These are phyloP conservation scores for Drepana arcuata DNA, from an alignment of 1,140 invertebrate species.

Conservation along the genomic window DNA sequence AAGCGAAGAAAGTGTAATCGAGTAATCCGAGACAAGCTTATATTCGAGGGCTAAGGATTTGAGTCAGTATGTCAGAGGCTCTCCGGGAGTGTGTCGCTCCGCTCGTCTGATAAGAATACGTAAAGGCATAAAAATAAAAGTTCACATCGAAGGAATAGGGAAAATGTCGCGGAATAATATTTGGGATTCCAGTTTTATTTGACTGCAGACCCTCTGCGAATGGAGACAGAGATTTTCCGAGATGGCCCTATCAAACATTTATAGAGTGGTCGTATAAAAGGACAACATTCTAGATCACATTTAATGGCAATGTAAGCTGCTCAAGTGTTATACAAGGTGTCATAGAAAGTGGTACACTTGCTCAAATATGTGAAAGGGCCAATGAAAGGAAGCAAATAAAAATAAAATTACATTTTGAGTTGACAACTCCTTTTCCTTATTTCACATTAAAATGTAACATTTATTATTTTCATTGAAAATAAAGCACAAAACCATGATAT, in stretches of 20 bases:
- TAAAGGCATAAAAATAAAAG: constrained; percentile 71
- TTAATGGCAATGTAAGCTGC: no score
- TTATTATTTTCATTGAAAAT: no score
- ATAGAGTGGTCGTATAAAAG: constrained; percentile 69
- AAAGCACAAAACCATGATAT: no score
- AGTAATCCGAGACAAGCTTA: constrained; percentile 28
- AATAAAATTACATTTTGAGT: no score
- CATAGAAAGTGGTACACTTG: no score
- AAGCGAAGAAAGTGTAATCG: constrained; percentile 21
- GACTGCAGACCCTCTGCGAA: constrained; percentile 67
- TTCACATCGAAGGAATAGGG: constrained; percentile 65
- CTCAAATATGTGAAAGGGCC: no score
- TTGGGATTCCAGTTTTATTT: constrained; percentile 70
- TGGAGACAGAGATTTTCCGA: constrained; percentile 70
- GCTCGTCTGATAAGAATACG: constrained; percentile 70
- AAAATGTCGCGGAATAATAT: constrained; percentile 69
- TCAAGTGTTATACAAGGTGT: no score
- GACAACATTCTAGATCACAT: constrained; percentile 68
- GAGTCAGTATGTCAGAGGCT: constrained; percentile 54
- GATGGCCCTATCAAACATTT: constrained; percentile 71
- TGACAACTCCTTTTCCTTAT: no score
- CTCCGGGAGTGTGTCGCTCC: constrained; percentile 52
- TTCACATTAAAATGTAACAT: no score
- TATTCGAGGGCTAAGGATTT: constrained; percentile 29
- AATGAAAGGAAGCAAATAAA: no score